Evolutionary conservation across 2,113 vertebrate species (phyloP).

Genomic region (Recurvirostra avosetta): DNA sequence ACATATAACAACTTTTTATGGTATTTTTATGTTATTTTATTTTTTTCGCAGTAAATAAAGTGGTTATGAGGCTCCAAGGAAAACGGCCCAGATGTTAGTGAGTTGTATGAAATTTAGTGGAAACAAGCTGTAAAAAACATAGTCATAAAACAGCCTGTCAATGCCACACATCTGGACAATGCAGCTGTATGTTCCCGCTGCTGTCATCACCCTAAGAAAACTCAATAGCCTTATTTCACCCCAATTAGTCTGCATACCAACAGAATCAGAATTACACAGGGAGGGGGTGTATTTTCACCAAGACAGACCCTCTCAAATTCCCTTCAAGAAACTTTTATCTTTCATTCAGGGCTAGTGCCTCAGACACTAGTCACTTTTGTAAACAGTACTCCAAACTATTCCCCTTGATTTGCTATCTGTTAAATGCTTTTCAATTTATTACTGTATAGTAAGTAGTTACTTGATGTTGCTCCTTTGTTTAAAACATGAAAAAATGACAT

Average conservation of each 20-base stretch:
- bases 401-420: constrained; percentile 2
- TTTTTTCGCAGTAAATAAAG: constrained; percentile 79
- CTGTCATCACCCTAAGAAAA: constrained; percentile 78
- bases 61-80: constrained; percentile 76
- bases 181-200: constrained; percentile 76
- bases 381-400: background rate
- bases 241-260: constrained; percentile 78
- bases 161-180: constrained; percentile 81
- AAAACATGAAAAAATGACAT: background rate
- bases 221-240: constrained; percentile 80
- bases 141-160: constrained; percentile 78
- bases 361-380: background rate
- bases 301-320: constrained; percentile 1
- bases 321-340: constrained; percentile 59
- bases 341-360: constrained; percentile 7
- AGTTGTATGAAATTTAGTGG: constrained; percentile 81
- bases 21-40: constrained; percentile 74
- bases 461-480: background rate
- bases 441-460: background rate
- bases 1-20: constrained; percentile 66
- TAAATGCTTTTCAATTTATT: background rate
- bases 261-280: constrained; percentile 45
- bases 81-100: constrained; percentile 78
- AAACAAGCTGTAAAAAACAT: constrained; percentile 82
- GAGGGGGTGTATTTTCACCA: background rate